Base-by-base conservation (phyloP, 1,140 invertebrate species). In the Drosophila ercepeae region DNA sequence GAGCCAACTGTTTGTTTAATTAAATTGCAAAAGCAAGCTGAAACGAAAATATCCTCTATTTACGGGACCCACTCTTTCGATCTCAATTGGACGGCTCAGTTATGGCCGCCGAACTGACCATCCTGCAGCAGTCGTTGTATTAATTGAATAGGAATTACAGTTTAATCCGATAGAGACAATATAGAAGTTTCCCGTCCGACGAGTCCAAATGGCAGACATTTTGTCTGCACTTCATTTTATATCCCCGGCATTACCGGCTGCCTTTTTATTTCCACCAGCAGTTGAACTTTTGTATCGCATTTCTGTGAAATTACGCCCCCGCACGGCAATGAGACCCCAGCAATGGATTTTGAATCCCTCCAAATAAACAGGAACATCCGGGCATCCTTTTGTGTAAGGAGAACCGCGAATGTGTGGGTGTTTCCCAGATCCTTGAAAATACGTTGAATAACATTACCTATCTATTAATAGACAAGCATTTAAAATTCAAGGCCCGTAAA, bases 1-100 rank as follows among this genome's bases (percentile, higher is more conserved):
- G 45, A 18, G 52, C 63, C 72, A 72, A 77, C 70, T 78, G 82
- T 88, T 88, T 82, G 61, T 88, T 88, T 88, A 88, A 88, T 88
- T 88, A 88, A 88, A 88, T 88, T 88, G 74, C 73, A 70, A 75
- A 67, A 45, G 69, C 69, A 54, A 72, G 48, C 41, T 9, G 60
- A 48, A 48, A 46, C 48, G 34, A 42, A 55, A 64, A 39, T 39
- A 39, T 13, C 36, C 29, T n/a, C 9, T 60, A 6, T 41, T 13
- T n/a, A 13, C 50, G 32, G 9, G n/a, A 1, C 32, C 42, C 25
- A 5, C 25, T 8, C 32, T 19, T 48, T 39, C 19, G 25, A 19
- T 13, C 14, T 4, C 9, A 29, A 41, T 25, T 42, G 18, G 46
- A 61, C 51, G 36, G 39, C 16, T 69, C 42, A 84, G 61, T 73